phyloP scores from a whole-genome alignment of 1,140 invertebrate species.

The Thaumetopoea pityocampa region DNA sequence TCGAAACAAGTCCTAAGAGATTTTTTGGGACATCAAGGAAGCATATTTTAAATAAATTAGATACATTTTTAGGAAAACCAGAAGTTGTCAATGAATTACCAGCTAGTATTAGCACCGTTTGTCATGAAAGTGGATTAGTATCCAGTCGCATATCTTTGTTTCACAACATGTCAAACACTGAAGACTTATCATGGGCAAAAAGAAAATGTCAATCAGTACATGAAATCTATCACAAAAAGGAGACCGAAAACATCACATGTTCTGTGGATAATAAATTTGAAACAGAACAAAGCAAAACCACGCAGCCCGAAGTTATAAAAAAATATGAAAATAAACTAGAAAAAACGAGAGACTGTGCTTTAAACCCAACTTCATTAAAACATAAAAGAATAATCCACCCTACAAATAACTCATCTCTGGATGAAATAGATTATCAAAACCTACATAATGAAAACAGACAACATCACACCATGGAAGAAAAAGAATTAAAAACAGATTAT shows the following conservation, averaged over 20 bases:
- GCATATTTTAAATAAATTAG: conserved; percentile 66
- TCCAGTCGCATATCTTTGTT: conserved; percentile 69
- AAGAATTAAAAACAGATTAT: conserved; percentile 4
- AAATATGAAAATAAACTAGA: no score
- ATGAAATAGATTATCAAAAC: no score
- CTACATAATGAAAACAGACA: conserved; percentile 27
- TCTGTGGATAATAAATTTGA: no score
- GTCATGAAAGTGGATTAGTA: conserved; percentile 56
- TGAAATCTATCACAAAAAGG: conserved; percentile 38
- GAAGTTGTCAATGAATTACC: conserved; percentile 29
- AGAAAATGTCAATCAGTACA: conserved; percentile 46
- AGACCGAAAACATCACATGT: conserved; percentile 20
- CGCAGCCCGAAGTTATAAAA: no score
- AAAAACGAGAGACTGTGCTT: no score
- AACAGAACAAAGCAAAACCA: no score
- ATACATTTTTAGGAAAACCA: conserved; percentile 57
- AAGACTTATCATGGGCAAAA: conserved; percentile 37
- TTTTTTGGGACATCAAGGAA: conserved; percentile 66
- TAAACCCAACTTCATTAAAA: no score
- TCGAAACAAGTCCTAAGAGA: conserved; percentile 69
- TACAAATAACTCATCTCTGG: no score
- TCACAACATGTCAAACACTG: conserved; percentile 54
- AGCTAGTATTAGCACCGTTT: conserved; percentile 23
- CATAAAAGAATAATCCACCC: no score
- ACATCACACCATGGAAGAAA: conserved; percentile 13